Conservation (phyloP, 2,888 invertebrate genomes). For the Nomada lathburiana region DNA sequence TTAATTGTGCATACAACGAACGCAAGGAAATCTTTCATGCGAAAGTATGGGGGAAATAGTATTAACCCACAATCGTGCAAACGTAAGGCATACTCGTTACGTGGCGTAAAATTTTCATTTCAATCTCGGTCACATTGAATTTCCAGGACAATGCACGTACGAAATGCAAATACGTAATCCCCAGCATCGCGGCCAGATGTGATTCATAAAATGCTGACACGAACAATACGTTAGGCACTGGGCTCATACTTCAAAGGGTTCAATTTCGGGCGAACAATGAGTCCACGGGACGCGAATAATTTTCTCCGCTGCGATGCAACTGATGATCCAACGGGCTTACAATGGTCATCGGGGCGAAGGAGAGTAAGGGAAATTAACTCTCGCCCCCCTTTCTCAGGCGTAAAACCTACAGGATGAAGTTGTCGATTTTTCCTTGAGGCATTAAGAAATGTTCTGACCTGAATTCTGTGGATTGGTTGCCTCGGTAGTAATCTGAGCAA, state of each 20-base stretch:
- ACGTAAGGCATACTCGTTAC: no score
- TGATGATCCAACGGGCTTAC: conserved; percentile 10
- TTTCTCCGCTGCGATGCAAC: conserved; percentile 28
- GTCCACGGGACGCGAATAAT: conserved; percentile 42
- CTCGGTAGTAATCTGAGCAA: conserved; percentile 58
- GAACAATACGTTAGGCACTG: conserved; percentile 39
- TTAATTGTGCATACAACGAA: background rate
- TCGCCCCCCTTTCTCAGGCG: background rate
- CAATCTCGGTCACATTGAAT: conserved; percentile 32
- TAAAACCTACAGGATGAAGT: background rate
- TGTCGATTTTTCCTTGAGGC: conserved; percentile 23
- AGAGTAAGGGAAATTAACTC: conserved; percentile 41
- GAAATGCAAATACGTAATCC: conserved; percentile 40
- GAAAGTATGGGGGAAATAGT: background rate
- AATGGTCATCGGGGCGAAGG: conserved; percentile 27
- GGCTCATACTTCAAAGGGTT: conserved; percentile 35
- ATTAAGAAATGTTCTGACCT: conserved; percentile 66
- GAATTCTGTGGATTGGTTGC: conserved; percentile 69
- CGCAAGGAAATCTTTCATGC: background rate
- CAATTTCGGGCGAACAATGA: conserved; percentile 48
- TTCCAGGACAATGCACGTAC: conserved; percentile 32
- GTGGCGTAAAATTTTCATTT: background rate
- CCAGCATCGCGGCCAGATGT: background rate
- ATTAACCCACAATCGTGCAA: background rate
- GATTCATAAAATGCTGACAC: conserved; percentile 26